phyloP scores from a whole-genome alignment of 1,140 invertebrate species.

The Lineus longissimus region DNA sequence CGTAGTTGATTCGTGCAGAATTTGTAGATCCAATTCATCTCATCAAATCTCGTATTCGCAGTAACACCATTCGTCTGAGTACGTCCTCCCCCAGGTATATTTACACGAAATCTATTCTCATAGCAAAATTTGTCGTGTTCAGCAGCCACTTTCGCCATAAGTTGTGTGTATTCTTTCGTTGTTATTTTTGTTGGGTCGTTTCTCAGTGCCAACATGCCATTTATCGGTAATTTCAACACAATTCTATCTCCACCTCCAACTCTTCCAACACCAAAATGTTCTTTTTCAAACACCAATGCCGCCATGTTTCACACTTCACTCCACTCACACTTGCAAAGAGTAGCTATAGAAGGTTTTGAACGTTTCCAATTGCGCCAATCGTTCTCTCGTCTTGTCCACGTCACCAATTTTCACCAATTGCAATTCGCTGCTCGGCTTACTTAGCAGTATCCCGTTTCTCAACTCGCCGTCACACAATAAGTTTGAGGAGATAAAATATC shows the following conservation, averaged over 20 bases:
- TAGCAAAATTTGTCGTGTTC: background rate
- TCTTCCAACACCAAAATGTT: background rate
- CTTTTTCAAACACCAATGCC: background rate
- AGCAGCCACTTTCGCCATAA: background rate
- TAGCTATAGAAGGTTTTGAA: background rate
- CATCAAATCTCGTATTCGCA: background rate
- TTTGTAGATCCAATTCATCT: background rate
- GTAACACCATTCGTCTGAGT: background rate
- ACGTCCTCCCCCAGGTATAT: background rate
- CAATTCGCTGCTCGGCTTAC: background rate
- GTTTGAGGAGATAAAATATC: background rate
- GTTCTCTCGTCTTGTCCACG: background rate
- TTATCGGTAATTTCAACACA: background rate
- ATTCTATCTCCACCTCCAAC: background rate
- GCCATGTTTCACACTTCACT: background rate
- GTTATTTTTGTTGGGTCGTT: conserved; percentile 1
- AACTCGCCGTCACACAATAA: background rate
- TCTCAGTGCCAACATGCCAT: background rate
- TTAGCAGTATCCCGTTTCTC: background rate
- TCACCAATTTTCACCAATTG: background rate
- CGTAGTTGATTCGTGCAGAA: background rate
- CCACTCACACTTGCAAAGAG: background rate
- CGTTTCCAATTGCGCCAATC: background rate
- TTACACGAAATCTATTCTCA: background rate
- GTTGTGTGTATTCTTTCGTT: background rate